Base-by-base conservation (phyloP, 2,113 vertebrate species). In the Castor canadensis region DNA sequence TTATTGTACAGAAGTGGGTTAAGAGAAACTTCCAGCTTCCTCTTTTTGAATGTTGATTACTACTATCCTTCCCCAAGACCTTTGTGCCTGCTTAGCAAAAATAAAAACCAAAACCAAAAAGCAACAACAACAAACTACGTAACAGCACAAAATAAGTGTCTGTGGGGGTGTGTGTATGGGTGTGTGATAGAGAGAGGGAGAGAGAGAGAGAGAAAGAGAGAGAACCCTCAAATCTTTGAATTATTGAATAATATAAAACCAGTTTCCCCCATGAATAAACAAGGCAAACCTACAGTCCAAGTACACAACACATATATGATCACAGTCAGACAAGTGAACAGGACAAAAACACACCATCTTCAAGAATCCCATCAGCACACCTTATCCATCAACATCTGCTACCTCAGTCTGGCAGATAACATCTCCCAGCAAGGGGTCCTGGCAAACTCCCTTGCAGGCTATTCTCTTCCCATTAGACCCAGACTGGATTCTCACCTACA, bases 171-270 rank as follows among this genome's bases (percentile, higher is more conserved):
- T n/a, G n/a, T n/a, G n/a, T n/a, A n/a, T n/a, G 52, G 15, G 52
- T 10, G 52, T 9, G 52, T 9, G 52, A 15, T 52, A 60, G 20
- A 24, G 58, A 60, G 58, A 60, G 58, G 24, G 58, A 60, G 58
- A 60, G 58, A 62, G 20, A 82, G 1, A 73, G 2, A 38, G 11
- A 76, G n/a, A n/a, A n/a, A n/a, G n/a, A n/a, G n/a, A n/a, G 6
- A 93, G n/a, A 81, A 43, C 32, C 60, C 76, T 22, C 30, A 96
- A 76, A 62, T 26, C 4, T 89, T 75, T 89, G 72, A 92, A 82
- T 91, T 77, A 32, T 30, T 94, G 49, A 80, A 47, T 71, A 95
- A 35, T 38, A 17, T 60, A 89, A 80, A 64, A 6, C 19, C 54
- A 62, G 30, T 73, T 90, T 84, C n/a, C 43, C 13, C 26, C 11